A percentile compares a stretch with the other conserved stretches of the same genome.
phyloP scores from a whole-genome alignment of 2,113 vertebrate genomes.

The Chaetura pelagica region DNA sequence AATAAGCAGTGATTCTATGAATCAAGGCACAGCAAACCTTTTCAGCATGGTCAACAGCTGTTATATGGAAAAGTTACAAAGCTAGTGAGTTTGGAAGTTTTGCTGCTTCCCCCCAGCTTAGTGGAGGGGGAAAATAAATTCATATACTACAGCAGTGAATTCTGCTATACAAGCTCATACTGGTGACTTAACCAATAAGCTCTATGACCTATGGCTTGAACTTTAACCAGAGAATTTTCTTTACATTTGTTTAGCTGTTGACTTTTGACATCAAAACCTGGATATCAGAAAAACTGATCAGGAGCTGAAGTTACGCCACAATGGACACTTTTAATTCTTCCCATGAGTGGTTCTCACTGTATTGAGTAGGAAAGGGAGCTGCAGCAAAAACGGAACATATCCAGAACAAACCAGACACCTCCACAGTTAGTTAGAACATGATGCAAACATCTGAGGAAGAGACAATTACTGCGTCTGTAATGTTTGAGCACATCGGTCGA shows the following conservation, averaged over 20 bases:
- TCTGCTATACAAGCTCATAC: neutral
- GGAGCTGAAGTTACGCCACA: neutral
- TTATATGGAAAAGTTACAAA: neutral
- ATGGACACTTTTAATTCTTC: neutral
- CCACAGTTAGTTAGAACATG: neutral
- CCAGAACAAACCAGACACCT: neutral
- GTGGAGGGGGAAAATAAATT: neutral
- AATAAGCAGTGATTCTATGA: neutral
- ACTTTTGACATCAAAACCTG: neutral
- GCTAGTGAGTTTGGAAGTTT: accelerated
- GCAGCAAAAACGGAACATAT: neutral
- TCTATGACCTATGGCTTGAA: neutral
- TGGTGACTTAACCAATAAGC: neutral
- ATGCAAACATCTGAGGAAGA: neutral
- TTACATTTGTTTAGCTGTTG: neutral
- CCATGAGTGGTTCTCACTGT: neutral
- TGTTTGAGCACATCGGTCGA: neutral
- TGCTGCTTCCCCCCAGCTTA: neutral
- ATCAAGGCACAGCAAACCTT: neutral
- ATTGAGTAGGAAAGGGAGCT: neutral
- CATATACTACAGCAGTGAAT: neutral
- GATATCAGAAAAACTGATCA: neutral
- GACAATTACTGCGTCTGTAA: neutral
- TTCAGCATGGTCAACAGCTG: neutral
- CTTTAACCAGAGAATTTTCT: neutral